Base-by-base conservation (phyloP, 2,113 vertebrate genomes). In the Balaeniceps rex region DNA sequence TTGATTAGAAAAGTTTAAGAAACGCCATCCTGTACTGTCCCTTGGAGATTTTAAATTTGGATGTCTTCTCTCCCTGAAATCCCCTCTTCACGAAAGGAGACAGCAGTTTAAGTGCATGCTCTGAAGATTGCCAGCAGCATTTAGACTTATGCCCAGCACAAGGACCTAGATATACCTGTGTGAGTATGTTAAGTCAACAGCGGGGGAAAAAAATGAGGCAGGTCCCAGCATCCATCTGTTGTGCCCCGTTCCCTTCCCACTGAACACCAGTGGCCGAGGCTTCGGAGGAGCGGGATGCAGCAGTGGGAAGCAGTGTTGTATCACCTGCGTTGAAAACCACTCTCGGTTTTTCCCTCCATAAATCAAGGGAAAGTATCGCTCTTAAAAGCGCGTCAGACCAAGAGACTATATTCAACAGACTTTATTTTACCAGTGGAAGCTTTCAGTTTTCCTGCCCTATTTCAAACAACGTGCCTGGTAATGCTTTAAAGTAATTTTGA, bases 261-360 rank as follows among this genome's bases (percentile, higher is more conserved):
- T 6, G 49, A 69, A 76, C 40, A 69, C 23, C 68, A 49, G 18
- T 2, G 58, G n/a, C 24, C 0, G 3, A 80, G 22, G 46, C 10
- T 12, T 26, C 46, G 21, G 49, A 74, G 23, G 15, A 64, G 51
- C 0, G 0, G 31, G 33, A 63, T 22, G 47, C 42, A 81, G 72
- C 88, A 54, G 86, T 11, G 60, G 91, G 95, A 94, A 91, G 93
- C 46, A 9, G 60, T 63, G 68, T 74, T 88, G 64, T 77, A 81
- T 22, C 42, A 55, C 38, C 21, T 1, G 0, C 4, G 1, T 21
- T 31, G 21, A 49, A 83, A 80, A 36, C 24, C 0, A 0, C 25
- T 65, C 51, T 49, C 44, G 12, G 17, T 71, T 87, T 87, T 87
- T 80, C 60, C 44, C 80, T 61, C 68, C 64, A 64, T 52, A 72